Evolutionary conservation across 2,113 vertebrate genomes (phyloP), one percentile per base, ranked within the genome.

Genomic region (Cisticola juncidis): DNA sequence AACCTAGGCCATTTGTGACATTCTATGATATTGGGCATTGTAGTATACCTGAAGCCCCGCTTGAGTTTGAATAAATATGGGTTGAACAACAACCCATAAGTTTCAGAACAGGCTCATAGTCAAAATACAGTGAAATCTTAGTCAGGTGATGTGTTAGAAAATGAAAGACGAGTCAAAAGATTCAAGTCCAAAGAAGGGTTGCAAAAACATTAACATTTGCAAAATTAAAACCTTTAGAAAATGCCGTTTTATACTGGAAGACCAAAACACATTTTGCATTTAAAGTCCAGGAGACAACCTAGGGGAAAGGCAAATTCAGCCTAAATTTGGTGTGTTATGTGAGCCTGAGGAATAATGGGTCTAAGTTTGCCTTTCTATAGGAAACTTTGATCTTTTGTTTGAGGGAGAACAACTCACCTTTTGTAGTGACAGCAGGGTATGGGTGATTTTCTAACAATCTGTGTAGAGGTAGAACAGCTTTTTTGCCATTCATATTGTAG

Each of bases 401-500:
- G 22, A 68, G 38, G 9, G 9, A 57, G 31, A 58, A 7, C 10
- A 48, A 4, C 38, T 90, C 12, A 11, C 15, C 2, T 0, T 23
- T 12, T 23, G 4, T 36, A n/a, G 19, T 38, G 29, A 13, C 11
- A 18, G 25, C 28, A 40, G 10, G 6, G 15, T 29, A 68, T 10
- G 9, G 18, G 42, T 78, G 12, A 57, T 64, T 85, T 81, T 64
- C 29, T 68, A 71, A 22, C 0, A 0, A 6, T 17, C 5, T 38
- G 0, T 9, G 9, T 14, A 40, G 24, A 2, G 9, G 2, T 66
- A 68, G 31, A 74, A 25, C 26, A 76, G 35, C 10, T 85, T 38
- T 71, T 68, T 29, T 74, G 14, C 14, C 6, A 1, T 48, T 64
- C 1, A 0, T 33, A 6, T 15, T 38, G 18, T 4, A 11, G 47